These are phyloP conservation scores for Megaustenia siamemsis DNA, from an alignment of 2,888 invertebrate species.

Conservation along the genomic window DNA sequence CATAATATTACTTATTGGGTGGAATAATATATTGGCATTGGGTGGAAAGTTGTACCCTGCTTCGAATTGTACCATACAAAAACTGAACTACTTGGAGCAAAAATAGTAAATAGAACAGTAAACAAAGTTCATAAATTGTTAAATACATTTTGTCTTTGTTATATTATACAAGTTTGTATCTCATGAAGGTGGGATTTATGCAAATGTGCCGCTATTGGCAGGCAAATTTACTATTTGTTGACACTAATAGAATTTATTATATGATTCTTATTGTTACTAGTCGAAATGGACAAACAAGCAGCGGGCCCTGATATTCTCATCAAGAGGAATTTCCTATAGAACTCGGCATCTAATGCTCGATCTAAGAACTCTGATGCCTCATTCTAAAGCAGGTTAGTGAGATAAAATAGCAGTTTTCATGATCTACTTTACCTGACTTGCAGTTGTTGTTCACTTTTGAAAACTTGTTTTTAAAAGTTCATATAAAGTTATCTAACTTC, in stretches of 20 bases:
- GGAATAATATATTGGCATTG: no score
- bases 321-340: slow-evolving; percentile 93
- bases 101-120: no score
- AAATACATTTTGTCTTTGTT: no score
- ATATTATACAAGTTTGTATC: no score
- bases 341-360: slow-evolving; percentile 98
- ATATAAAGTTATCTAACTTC: background rate
- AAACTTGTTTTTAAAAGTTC: background rate
- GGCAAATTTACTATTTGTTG: no score
- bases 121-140: no score
- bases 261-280: slow-evolving; percentile 81
- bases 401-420: background rate
- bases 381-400: slow-evolving; percentile 86
- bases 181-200: no score
- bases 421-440: background rate
- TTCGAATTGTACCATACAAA: no score
- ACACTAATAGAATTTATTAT: background rate
- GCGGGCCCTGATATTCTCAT: slow-evolving; percentile 94
- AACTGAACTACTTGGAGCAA: no score
- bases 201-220: no score
- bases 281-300: slow-evolving; percentile 96
- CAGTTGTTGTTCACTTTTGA: background rate
- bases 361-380: slow-evolving; percentile 93
- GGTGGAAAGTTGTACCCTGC: no score
- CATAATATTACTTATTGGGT: no score